These are phyloP conservation scores for Palythoa heliodiscus DNA, from an alignment of 92 coral and sea anemone species.

Conservation along the genomic window DNA sequence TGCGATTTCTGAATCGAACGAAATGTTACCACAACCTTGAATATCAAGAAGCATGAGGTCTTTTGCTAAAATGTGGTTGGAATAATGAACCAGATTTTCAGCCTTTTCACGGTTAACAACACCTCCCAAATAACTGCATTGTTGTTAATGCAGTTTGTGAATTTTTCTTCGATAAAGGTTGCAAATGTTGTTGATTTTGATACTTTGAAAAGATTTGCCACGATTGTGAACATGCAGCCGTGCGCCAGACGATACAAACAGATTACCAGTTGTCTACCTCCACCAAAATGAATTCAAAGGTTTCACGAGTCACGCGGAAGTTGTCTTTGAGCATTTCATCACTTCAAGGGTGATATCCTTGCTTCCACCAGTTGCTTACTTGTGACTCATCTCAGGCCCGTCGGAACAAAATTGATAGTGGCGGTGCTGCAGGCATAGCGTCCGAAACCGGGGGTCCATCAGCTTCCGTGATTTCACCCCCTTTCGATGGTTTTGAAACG, in stretches of 20 bases:
- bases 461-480: too few relatives aligned
- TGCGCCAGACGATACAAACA: slow-evolving; percentile 15
- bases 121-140: neutral
- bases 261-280: slow-evolving; percentile 18
- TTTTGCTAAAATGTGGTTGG: neutral
- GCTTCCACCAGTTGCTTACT: neutral
- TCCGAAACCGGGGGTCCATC: too few relatives aligned
- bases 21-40: neutral
- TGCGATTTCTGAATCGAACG: neutral
- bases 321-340: neutral
- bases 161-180: neutral
- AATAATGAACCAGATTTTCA: neutral
- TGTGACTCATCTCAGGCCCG: too few relatives aligned
- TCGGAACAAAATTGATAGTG: too few relatives aligned
- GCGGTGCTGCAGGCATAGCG: too few relatives aligned
- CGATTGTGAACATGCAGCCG: neutral
- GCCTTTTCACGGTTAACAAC: neutral
- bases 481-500: too few relatives aligned
- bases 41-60: neutral
- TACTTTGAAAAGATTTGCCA: too few relatives aligned
- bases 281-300: slow-evolving; percentile 14
- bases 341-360: neutral
- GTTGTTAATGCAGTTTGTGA: neutral
- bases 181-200: too few relatives aligned
- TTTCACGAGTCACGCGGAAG: neutral